Evolutionary conservation across 2,888 invertebrate genomes (phyloP), one percentile per base, ranked within the genome.

Genomic region (Electrophaes corylata): DNA sequence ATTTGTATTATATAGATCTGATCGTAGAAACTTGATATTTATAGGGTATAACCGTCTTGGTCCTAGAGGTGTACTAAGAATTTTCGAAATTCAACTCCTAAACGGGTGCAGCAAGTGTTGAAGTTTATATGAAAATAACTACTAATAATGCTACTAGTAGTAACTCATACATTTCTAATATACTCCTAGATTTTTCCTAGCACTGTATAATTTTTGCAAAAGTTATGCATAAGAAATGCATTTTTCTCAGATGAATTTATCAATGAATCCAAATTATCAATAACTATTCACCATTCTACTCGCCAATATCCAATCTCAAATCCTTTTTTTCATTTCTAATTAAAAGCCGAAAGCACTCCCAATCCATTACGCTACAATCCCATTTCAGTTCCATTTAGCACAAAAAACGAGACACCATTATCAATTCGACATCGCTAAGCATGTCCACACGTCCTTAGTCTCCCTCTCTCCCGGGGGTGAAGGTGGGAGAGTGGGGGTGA

Each of bases 351-450:
- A 53, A 60, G 64, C 62, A 60, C 61, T 67, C 63, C 55, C 65
- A 67, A 67, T 67, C 67, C 67, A 67, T 67, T 67, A 65, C 60
- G 67, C 64, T 65, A 67, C 65, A 67, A 59, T 65, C 60, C 65
- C 54, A 67, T 67, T 67, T 59, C 65, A 65, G 65, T 62, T 67
- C 67, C 64, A 62, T 67, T 67, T 64, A 76, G 71, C 75, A 76
- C 73, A 78, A 79, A 78, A 75, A 75, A 74, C 70, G 72, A 66
- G 70, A 71, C 70, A 72, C 76, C 79, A 81, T 85, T 88, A 87
- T 86, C 86, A 86, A 85, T 84, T 81, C 78, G 78, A 79, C 86
- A 82, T 80, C 81, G 81, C 82, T 84, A 84, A 84, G 84, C 82
- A 82, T 83, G 83, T 84, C 82, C 84, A 83, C 82, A 82, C 84